Conservation (phyloP, 2,797 vertebrate species). For the Alcedo quadribrachys region DNA sequence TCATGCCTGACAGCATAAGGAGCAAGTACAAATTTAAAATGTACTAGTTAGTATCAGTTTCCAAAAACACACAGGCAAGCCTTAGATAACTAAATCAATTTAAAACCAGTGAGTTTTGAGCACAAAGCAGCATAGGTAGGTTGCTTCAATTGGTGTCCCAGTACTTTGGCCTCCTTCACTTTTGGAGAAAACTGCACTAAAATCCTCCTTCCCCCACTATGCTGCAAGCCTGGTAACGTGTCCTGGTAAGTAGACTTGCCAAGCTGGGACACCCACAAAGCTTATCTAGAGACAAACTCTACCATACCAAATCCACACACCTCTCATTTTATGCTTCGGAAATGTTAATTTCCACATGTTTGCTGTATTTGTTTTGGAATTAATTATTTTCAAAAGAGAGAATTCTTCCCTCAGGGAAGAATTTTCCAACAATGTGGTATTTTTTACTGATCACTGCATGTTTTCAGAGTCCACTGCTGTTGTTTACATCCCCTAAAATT, state of each 20-base stretch:
- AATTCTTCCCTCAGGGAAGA: background rate
- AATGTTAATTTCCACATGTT: background rate
- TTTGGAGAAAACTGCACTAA: background rate
- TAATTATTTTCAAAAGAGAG: background rate
- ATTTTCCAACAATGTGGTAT: background rate
- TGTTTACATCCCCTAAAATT: slow-evolving; percentile 37
- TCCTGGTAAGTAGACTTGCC: background rate
- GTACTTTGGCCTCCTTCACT: background rate
- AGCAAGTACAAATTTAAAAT: background rate
- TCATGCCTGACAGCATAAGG: background rate
- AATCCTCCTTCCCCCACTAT: accelerated
- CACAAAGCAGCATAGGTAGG: background rate
- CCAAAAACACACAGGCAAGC: accelerated
- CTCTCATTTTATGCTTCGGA: background rate
- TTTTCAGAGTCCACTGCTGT: background rate
- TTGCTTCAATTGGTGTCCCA: background rate
- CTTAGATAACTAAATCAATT: background rate
- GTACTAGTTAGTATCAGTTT: background rate
- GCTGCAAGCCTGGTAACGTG: accelerated
- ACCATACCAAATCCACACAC: background rate
- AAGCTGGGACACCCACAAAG: background rate
- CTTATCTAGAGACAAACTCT: background rate
- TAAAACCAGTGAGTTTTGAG: background rate
- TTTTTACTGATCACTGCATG: background rate
- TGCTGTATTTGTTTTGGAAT: background rate